Base-by-base conservation (phyloP, 2,113 vertebrate genomes). In the Thamnaconus septentrionalis region DNA sequence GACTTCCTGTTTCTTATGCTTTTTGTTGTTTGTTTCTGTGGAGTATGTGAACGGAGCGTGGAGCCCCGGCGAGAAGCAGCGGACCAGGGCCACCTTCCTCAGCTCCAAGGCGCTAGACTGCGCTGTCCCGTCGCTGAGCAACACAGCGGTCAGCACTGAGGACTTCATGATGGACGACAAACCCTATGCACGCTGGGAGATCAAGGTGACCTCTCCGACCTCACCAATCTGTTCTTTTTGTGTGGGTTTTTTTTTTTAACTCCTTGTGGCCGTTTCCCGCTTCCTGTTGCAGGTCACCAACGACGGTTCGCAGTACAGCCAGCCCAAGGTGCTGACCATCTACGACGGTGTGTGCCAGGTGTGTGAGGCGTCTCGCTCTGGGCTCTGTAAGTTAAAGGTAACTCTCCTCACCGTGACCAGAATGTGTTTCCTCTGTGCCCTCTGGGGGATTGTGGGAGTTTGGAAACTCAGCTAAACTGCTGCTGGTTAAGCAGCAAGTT, bases 351-450 rank as follows among this genome's bases (percentile, higher is more conserved):
- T 91, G 41, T 94, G 94, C 83, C 94, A 94, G 84, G 73, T 85
- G 67, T 94, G 92, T 57, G 78, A 89, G 45, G 80, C 79, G 2
- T 85, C 85, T 2, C 78, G 73, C 59, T 84, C 87, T 5, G 86
- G 87, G 89, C 87, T 92, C 81, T 94, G 91, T 88, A 92, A 93
- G 91, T 92, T 93, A 93, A 95, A 94, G 93, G 92, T 94, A 95
- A 92, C 85, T 86, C 4, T 3, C 46, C 39, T 49, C 18, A 31
- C 18, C 18, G 18, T 31, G 18, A 31, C 18, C 18, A 31, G 18
- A 31, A 31, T 31, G 18, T 31, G 18, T 31, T 31, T 31, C 18
- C 18, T 31, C 18, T 31, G 18, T 31, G 18, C 18, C 18, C 18
- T 31, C 1, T 31, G 18, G 18, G 18, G 18, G 18, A 31, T 31